phyloP scores from a whole-genome alignment of 2,888 invertebrate genomes.

The Macrophya annulata region DNA sequence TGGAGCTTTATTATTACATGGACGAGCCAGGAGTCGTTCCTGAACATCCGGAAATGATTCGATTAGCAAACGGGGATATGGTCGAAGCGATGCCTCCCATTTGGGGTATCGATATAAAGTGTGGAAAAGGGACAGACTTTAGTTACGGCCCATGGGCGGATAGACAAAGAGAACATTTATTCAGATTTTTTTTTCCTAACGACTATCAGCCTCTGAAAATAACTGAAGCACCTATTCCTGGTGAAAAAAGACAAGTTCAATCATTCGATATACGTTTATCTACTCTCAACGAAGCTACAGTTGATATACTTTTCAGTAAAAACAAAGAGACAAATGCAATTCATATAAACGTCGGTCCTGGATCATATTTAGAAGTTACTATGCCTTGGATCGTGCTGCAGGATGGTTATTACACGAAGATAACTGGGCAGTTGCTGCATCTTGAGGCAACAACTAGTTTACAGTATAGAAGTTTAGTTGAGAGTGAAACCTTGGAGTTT shows the following conservation, averaged over 20 bases:
- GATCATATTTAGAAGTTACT: conserved; percentile 97
- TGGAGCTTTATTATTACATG: conserved; percentile 98
- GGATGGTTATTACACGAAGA: conserved; percentile 94
- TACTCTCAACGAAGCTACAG: conserved; percentile 94
- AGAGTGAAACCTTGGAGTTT: conserved; percentile 97
- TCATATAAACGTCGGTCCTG: conserved; percentile 96
- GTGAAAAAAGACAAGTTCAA: conserved; percentile 93
- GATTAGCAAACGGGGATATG: conserved; percentile 95
- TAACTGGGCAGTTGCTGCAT: conserved; percentile 96
- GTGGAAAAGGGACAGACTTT: conserved; percentile 96
- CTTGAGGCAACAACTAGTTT: conserved; percentile 98
- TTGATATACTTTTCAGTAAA: conserved; percentile 98
- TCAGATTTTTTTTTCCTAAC: conserved; percentile 97
- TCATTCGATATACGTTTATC: conserved; percentile 96
- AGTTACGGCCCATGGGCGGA: conserved; percentile 99
- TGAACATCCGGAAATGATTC: conserved; percentile 93
- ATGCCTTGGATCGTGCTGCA: conserved; percentile 95
- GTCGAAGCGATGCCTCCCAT: conserved; percentile 96
- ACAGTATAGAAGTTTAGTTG: conserved; percentile 94
- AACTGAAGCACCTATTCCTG: conserved; percentile 91
- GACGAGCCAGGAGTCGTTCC: conserved; percentile 97
- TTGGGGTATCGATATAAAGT: conserved; percentile 97
- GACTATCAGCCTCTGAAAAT: conserved; percentile 91
- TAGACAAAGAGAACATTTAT: conserved; percentile 96
- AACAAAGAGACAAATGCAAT: conserved; percentile 98